Base-by-base conservation (phyloP, 2,888 invertebrate species). In the Drosophila sordidula region DNA sequence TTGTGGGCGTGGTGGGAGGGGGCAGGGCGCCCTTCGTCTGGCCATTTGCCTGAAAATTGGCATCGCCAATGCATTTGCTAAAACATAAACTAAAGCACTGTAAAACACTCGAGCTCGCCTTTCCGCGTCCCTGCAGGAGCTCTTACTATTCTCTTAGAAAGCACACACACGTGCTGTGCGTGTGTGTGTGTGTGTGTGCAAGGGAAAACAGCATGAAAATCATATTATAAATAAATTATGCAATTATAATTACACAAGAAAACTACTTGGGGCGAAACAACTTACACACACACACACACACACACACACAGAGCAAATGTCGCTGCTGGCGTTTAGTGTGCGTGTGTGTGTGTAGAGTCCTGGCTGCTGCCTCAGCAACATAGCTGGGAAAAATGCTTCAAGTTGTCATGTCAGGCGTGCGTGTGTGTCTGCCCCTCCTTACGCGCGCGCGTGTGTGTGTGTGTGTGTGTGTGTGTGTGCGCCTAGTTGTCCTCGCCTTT, bases 231-330 rank as follows among this genome's bases (percentile, higher is more conserved):
- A 86, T 86, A 86, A 86, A 86, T 86, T 86, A 86, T 86, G 86
- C 89, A 86, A 86, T 86, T 86, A 86, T 86, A 86, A 86, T 86
- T 89, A 86, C 89, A 86, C 86, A 86, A 86, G 86, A 87, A 87
- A 86, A 89, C 89, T 89, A 89, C 84, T 88, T 89, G 85, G 84
- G 87, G 88, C 87, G 68, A 80, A 84, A 84, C 81, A 86, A 78
- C 70, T 68, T 58, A 70, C 70, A 71, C 51, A 67, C 44, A 57
- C 14, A 58, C 44, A 59, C 14, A 51, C 18, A 39, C 29, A 55
- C 18, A 29, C 32, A 36, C 25, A 26, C 58, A 36, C 2, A 18
- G 6, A 32, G 32, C 32, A 32, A 32, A 32, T 32, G 11, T 32
- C 32, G 32, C 32, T 32, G 32, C 32, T 32, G 32, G 29, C 14